Conservation (phyloP, 2,888 invertebrate genomes). For the Xestia ashworthii region DNA sequence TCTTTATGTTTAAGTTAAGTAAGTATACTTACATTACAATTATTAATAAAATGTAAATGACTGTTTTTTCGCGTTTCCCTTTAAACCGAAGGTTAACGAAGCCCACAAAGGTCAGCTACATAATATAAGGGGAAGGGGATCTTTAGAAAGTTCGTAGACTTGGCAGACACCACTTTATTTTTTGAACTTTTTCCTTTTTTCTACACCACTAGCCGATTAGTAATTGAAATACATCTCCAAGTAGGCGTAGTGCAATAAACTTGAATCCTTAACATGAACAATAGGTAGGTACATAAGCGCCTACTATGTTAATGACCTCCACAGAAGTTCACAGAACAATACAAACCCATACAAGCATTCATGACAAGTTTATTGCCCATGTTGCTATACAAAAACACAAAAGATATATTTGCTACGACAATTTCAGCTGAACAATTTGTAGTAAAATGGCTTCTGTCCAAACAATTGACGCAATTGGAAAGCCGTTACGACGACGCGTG, state of each 20-base stretch:
- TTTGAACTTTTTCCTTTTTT: background rate
- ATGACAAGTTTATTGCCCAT: conserved; percentile 30
- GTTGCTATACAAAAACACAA: conserved; percentile 39
- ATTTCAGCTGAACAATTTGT: conserved; percentile 50
- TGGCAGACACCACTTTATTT: background rate
- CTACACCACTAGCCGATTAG: background rate
- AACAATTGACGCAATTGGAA: conserved; percentile 77
- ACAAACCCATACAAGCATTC: conserved; percentile 24
- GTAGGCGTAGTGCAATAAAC: background rate
- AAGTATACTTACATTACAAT: conserved; percentile 4
- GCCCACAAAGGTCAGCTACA: conserved; percentile 9
- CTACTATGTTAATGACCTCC: conserved; percentile 18
- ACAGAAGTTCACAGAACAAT: conserved; percentile 13
- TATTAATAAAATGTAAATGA: background rate
- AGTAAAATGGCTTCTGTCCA: conserved; percentile 77
- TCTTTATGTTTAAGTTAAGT: background rate
- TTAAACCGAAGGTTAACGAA: conserved; percentile 14
- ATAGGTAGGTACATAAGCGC: background rate
- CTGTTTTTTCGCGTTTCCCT: background rate
- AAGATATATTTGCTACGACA: conserved; percentile 34
- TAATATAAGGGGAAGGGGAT: background rate
- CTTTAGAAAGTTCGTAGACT: conserved; percentile 28
- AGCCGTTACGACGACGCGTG: conserved; percentile 55
- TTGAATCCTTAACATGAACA: background rate
- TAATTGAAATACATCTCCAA: background rate